A percentile compares a stretch with the other conserved stretches of the same genome.
These are phyloP conservation scores for Elanus axillaris DNA, from an alignment of 2,113 vertebrate species.

Conservation along the genomic window DNA sequence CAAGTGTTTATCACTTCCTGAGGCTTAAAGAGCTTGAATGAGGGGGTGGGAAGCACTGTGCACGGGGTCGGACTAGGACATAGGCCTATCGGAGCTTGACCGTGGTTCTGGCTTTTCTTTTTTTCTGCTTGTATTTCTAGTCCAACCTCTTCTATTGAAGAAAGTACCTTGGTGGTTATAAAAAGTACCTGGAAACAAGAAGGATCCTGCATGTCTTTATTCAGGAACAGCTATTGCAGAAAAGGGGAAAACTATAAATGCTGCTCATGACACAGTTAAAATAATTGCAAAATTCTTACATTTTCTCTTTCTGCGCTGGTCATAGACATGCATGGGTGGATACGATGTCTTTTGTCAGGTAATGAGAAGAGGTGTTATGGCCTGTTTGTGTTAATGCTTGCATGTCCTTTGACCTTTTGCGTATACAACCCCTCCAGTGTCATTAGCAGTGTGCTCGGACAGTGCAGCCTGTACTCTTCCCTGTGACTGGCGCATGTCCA, in stretches of 20 bases:
- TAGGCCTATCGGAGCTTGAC: neutral
- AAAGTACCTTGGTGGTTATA: neutral
- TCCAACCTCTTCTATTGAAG: neutral
- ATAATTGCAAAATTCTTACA: neutral
- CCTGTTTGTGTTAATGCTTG: neutral
- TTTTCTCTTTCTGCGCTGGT: neutral
- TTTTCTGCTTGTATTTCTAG: neutral
- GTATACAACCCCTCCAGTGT: neutral
- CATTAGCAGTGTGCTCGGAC: neutral
- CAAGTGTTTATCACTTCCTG: neutral
- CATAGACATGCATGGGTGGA: neutral
- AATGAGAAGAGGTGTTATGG: neutral
- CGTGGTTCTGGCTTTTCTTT: neutral
- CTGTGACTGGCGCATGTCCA: rapidly evolving
- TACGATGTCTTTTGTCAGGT: neutral
- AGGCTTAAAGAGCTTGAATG: neutral
- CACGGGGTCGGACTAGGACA: neutral
- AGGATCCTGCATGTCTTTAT: neutral
- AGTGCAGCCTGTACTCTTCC: neutral
- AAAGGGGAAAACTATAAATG: neutral
- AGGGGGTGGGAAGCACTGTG: neutral
- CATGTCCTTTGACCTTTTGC: neutral
- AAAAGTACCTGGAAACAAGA: neutral
- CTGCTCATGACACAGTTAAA: neutral
- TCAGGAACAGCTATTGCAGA: neutral